phyloP scores from a whole-genome alignment of 2,797 vertebrate genomes.

The Petrocephalus schoutedeni region DNA sequence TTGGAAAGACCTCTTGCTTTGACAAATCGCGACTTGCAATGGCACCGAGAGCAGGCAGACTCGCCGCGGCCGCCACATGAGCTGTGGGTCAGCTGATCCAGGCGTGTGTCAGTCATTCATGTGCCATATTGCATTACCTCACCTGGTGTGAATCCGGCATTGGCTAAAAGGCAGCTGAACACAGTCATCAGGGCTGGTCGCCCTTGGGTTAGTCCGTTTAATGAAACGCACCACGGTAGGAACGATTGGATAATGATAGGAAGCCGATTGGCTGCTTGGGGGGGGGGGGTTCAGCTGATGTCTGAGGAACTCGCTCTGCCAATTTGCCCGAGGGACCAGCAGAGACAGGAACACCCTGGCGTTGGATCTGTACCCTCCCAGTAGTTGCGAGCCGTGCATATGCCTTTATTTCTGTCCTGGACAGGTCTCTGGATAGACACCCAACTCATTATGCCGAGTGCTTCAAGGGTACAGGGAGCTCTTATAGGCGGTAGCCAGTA shows the following conservation, averaged over 20 bases:
- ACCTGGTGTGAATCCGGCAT: neutral
- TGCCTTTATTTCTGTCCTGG: neutral
- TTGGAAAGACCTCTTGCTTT: neutral
- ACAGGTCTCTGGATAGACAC: neutral
- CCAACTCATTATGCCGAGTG: neutral
- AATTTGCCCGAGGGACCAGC: neutral
- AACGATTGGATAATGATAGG: neutral
- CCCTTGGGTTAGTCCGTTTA: neutral
- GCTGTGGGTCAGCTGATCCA: neutral
- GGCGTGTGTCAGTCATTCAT: neutral
- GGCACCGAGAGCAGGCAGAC: neutral
- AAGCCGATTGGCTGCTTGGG: neutral
- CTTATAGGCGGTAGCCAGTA: no score
- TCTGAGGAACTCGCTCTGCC: neutral
- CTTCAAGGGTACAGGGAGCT: neutral
- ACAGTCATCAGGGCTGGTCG: neutral
- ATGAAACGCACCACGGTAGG: neutral
- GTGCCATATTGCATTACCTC: neutral
- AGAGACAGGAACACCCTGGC: neutral
- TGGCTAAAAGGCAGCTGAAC: neutral
- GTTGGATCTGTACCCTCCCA: neutral
- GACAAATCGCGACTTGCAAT: neutral
- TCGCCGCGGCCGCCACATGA: neutral
- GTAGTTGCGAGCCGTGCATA: neutral
- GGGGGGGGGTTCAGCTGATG: neutral